Evolutionary conservation across 2,113 vertebrate genomes (phyloP), one percentile per base, ranked within the genome.

Genomic region (Felis catus): DNA sequence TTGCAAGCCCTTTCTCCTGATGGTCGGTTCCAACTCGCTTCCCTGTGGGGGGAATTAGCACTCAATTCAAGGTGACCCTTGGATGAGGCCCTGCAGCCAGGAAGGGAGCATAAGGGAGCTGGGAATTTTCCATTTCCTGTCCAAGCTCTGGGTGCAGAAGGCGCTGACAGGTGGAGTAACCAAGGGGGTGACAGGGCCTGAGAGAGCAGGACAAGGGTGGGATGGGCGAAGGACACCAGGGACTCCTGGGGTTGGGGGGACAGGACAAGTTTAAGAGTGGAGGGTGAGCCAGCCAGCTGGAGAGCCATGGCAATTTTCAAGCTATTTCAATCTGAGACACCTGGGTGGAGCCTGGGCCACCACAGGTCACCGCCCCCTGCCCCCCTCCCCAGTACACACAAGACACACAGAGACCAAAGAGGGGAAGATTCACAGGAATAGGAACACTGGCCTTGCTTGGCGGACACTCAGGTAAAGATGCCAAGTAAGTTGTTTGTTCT

Each of bases 71-170:
- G 98, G 97, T 98, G 94, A 98, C 97, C 97, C 94, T 51, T 73
- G 76, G 71, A 73, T 33, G 92, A 91, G 87, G 94, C 92, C 94
- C 45, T 71, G 87, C 39, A 33, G 94, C 92, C 95, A 91, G 94
- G 65, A 81, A 97, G 70, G 58, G 63, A 95, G 76, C 70, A 53
- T 3, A 3, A 97, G 80, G 76, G 82, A 83, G 61, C 92, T 96
- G 90, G 97, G 97, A 86, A 97, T 97, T 98, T 98, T 98, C 98
- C 97, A 97, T 76, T 95, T 94, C 91, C 96, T 68, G 51, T 84
- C 92, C 71, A 66, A 84, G 87, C 87, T 94, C 92, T 88, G 84
- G 95, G 89, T 97, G 94, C 80, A 71, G 93, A 94, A 97, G 89
- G 89, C 5, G 3, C 63, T 91, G 82, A 95, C 96, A 97, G 97